Evolutionary conservation across 2,113 vertebrate genomes (phyloP), one percentile per base, ranked within the genome.

Genomic region (Fregata magnificens): DNA sequence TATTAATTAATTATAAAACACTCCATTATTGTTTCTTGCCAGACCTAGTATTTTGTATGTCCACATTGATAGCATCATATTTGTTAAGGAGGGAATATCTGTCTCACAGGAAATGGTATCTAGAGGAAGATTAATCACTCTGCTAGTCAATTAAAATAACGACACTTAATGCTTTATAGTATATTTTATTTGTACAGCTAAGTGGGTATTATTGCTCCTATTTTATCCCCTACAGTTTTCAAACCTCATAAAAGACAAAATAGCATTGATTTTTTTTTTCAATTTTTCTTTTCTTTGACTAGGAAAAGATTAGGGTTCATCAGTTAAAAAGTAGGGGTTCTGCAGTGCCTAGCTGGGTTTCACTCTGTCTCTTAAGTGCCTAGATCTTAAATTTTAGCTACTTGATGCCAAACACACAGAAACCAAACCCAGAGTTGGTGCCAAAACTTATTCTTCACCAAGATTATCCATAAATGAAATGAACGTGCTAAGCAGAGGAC

Each of bases 1-100:
- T 71, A 84, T 92, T 91, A 96, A 94, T 91, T 95, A 96, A 95
- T 66, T 95, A 72, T 86, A 85, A 96, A 94, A 21, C 25, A 74
- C 58, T 94, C 25, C 19, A 17, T 86, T 94, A 40, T 31, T 90
- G 17, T 85, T 88, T 88, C 79, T 85, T 93, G 44, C 36, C 66
- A 95, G 84, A 80, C 50, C 24, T 78, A 6, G 21, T 67, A 50
- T 76, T 81, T 59, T 73, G 3, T 76, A 18, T 18, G 58, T 72
- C 70, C 59, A 45, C 53, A 69, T 53, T 2, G 4, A 88, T 47
- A 95, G 24, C 38, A 84, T 62, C 56, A 24, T 78, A 62, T 90
- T 93, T 95, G 52, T 74, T 91, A 90, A 90, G 47, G 55, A 63
- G 31, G 21, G 26, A 84, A 34, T 91, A 49, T 34, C 13, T 79